phyloP scores from a whole-genome alignment of 2,797 vertebrate genomes.

The Hemitrygon akajei region DNA sequence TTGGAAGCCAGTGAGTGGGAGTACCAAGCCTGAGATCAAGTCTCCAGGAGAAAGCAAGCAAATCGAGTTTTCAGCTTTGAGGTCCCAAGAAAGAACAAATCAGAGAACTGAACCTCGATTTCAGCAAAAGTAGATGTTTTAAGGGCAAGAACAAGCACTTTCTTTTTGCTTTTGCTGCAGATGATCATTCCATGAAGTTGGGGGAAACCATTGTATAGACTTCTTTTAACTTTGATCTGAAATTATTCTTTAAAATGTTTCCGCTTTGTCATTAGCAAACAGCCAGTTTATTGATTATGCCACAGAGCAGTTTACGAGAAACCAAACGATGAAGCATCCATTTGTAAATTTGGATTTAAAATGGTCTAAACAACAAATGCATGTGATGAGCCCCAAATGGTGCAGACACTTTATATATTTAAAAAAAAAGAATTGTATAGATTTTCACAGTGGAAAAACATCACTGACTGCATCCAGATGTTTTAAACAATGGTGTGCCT shows the following conservation, averaged over 20 bases:
- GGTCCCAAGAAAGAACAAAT: not conserved
- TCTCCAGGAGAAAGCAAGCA: not conserved
- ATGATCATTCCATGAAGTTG: not conserved
- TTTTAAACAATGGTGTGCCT: not conserved
- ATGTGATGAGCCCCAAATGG: not conserved
- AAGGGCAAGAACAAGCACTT: not conserved
- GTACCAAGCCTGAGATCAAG: not conserved
- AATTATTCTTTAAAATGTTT: not conserved
- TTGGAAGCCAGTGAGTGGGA: not conserved
- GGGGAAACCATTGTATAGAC: not conserved
- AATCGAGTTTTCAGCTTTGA: not conserved
- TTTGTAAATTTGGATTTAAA: not conserved
- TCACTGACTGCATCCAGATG: not conserved
- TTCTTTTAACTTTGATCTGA: not conserved
- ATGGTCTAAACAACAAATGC: not conserved
- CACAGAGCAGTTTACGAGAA: not conserved
- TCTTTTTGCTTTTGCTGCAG: not conserved
- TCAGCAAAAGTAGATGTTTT: not conserved
- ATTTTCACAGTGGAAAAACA: not conserved
- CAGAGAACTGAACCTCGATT: not conserved
- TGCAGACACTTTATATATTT: not conserved
- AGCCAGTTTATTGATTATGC: not conserved
- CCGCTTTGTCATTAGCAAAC: not conserved
- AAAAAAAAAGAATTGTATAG: not conserved
- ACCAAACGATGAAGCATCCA: not conserved